Evolutionary conservation across 37 sponge, comb jelly and placozoan genomes (phyloP), one percentile per base, ranked within the genome.

Genomic region (Spongia lamella): DNA sequence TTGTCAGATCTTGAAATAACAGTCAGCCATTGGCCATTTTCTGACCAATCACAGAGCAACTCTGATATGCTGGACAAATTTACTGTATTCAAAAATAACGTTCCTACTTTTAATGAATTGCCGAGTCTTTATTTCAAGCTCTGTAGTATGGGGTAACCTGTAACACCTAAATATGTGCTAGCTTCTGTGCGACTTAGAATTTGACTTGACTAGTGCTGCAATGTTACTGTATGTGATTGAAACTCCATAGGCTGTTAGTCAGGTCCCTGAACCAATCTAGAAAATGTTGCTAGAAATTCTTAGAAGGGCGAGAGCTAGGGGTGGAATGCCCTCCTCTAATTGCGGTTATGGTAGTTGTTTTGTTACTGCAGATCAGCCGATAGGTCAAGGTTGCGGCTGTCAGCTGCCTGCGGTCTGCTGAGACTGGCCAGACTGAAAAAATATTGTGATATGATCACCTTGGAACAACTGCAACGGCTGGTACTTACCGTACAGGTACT

Each of bases 331-430:
- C n/a, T n/a, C n/a, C n/a, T n/a, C n/a, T n/a, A n/a, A n/a, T n/a
- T 43, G 47, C 9, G 5, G 5, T 43, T 43, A 43, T 43, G 47
- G 47, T 13, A 13, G 47, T 43, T 43, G 5, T 43, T 76, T 21
- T 47, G 4, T 49, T 19, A 16, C 9, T 63, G 1, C 59, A 86
- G 86, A 60, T 68, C 80, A 33, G 68, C 65, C 16, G 86, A 86
- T 59, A 74, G 75, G 39, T 79, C 86, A 14, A 29, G 80, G 20
- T 66, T 89, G 22, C 38, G 90, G 24, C 66, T 89, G 56, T 65
- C 78, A 38, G 81, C 90, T 53, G 85, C 78, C 38, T 74, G 63
- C 30, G 85, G 76, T 11, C 63, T 84, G 31, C 77, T 89, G 17
- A 84, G 80, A 52, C 68, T 89, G 38, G 82, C 79, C 57, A 38